Conservation (phyloP, 2,888 invertebrate genomes). For the Rugalucina vietnamica region DNA sequence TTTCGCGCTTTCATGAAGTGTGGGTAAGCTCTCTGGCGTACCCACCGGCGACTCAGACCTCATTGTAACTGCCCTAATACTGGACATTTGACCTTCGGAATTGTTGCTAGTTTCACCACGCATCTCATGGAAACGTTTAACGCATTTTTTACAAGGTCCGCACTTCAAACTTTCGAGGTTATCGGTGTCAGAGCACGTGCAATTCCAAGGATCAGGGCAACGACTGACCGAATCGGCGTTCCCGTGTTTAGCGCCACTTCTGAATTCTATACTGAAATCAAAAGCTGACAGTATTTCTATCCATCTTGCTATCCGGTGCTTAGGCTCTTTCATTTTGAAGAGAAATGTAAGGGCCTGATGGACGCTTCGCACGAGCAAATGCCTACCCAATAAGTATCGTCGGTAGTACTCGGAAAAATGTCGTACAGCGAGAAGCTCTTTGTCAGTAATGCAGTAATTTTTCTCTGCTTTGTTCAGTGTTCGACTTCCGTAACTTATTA, state of each 20-base stretch:
- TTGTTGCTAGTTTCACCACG: too few relatives aligned
- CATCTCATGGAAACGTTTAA: too few relatives aligned
- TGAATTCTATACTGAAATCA: neutral
- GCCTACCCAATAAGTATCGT: conserved; percentile 35
- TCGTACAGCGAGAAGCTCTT: conserved; percentile 33
- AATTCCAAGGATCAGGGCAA: neutral
- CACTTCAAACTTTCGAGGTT: neutral
- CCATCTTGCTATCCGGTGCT: neutral
- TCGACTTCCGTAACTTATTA: conserved; percentile 59
- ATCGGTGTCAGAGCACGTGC: neutral
- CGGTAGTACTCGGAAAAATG: conserved; percentile 39
- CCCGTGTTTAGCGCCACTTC: neutral
- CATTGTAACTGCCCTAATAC: too few relatives aligned
- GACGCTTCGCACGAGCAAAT: conserved; percentile 33
- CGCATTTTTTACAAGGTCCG: neutral
- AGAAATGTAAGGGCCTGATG: conserved; percentile 29
- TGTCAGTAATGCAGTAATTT: conserved; percentile 41
- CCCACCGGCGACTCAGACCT: too few relatives aligned
- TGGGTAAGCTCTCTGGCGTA: too few relatives aligned
- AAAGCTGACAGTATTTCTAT: neutral
- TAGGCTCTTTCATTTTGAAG: neutral
- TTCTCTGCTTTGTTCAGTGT: conserved; percentile 45
- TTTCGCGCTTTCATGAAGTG: too few relatives aligned
- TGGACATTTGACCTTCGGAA: too few relatives aligned
- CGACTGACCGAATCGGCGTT: neutral